Evolutionary conservation across 2,888 invertebrate species (phyloP), one percentile per base, ranked within the genome.

Genomic region (Tinea pellionella): DNA sequence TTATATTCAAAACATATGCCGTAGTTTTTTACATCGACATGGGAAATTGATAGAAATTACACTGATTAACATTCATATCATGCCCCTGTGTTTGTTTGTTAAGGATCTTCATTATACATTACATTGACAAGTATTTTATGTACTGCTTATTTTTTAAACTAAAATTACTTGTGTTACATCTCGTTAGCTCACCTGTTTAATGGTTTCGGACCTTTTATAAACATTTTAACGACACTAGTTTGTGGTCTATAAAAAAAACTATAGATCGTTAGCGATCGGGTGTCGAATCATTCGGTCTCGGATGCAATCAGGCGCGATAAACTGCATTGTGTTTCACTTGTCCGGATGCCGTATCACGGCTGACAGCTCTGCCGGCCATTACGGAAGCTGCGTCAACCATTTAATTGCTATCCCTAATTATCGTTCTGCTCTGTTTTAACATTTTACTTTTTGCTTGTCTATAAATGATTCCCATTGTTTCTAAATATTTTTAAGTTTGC

Each of bases 1-100:
- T 83, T 84, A 80, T 83, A 84, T 86, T 86, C 83, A 71, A 80
- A 82, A 79, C 86, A 85, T 83, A 85, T 85, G 85, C 78, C 80
- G 78, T 80, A 78, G 77, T 72, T 70, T 67, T 57, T 42, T 59
- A 71, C 75, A 73, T 73, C 75, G 75, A 69, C 69, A 24, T 79
- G 74, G 77, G 74, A 81, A 78, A 80, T 84, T 82, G 83, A 82
- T 84, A 82, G 74, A 80, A 80, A 78, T 69, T 73, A 70, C 74
- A 75, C 73, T 78, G 75, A 80, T 80, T 79, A 75, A 78, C 80
- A 77, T 80, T 78, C 76, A 71, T 18, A 42, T 59, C 58, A 47
- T 37, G n/a, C 47, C 13, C 47, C 15, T 16, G n/a, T 15, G 47
- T 9, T 37, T 15, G 47, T 9, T 37, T n/a, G 9, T 37, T 37